These are phyloP conservation scores for Apteryx mantelli DNA, from an alignment of 2,113 vertebrate genomes.

Conservation along the genomic window DNA sequence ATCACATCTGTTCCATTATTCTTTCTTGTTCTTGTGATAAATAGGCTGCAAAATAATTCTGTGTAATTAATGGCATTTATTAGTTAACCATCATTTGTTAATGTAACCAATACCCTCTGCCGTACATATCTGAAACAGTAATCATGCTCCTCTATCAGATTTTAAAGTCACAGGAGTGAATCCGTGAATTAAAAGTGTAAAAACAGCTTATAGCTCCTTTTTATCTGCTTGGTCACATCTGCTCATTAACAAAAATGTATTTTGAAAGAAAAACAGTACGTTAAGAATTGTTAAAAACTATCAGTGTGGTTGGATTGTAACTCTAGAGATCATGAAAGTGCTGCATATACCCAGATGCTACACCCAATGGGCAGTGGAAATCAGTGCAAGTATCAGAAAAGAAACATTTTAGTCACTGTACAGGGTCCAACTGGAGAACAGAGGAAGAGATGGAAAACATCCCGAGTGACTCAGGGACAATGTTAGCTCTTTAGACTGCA, in stretches of 20 bases:
- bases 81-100: not conserved
- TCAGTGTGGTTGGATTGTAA: not conserved
- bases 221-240: not conserved
- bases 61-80: not conserved
- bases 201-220: not conserved
- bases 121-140: not conserved
- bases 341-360: not conserved
- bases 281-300: not conserved
- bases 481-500: not conserved
- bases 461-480: not conserved
- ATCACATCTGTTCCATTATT: not conserved
- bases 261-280: not conserved
- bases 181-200: not conserved
- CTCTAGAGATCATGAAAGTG: not conserved
- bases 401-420: not conserved
- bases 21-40: not conserved
- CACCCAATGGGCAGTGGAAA: accelerated
- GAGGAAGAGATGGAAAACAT: not conserved
- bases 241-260: not conserved
- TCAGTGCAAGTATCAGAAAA: not conserved
- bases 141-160: not conserved
- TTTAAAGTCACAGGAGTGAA: not conserved
- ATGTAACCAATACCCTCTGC: not conserved
- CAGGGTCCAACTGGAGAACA: not conserved
- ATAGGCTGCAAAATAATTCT: not conserved